Evolutionary conservation across 2,888 invertebrate genomes (phyloP).

Genomic region (Metopia argyrocephala): DNA sequence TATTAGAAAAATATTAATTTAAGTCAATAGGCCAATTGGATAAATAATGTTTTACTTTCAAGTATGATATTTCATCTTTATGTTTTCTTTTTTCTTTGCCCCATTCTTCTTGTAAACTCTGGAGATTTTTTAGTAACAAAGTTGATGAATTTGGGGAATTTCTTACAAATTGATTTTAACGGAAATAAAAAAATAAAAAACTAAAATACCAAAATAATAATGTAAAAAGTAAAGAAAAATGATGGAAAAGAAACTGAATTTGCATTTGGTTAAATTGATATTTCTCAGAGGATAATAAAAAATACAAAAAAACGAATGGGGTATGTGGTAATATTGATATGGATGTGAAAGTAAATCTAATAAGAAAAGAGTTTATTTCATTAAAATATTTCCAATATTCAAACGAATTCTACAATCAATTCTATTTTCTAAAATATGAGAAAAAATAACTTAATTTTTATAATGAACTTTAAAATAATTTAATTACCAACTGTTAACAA

Average conservation of each 20-base stretch:
- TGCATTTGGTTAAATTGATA: slow-evolving; percentile 60
- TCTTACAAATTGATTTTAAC: slow-evolving; percentile 36
- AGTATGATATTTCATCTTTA: slow-evolving; percentile 5
- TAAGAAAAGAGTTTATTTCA: too few relatives aligned
- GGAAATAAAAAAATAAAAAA: neutral
- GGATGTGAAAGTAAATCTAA: neutral
- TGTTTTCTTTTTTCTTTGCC: neutral
- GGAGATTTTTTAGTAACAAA: slow-evolving; percentile 9
- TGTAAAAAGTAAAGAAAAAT: neutral
- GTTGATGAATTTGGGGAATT: slow-evolving; percentile 63
- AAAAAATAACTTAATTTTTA: slow-evolving; percentile 24
- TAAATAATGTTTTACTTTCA: too few relatives aligned
- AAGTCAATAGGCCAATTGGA: too few relatives aligned
- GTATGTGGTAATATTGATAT: neutral
- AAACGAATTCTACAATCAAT: too few relatives aligned
- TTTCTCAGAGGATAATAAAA: slow-evolving; percentile 49
- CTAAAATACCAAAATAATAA: neutral
- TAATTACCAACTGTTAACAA: too few relatives aligned
- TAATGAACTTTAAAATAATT: slow-evolving; percentile 12
- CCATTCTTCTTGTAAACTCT: neutral
- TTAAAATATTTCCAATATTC: too few relatives aligned
- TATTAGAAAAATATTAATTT: too few relatives aligned
- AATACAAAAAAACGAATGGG: neutral
- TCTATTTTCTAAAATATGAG: neutral
- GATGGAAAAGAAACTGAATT: slow-evolving; percentile 36